Conservation (phyloP, 1,140 invertebrate species). For the Archivesica marissinica region DNA sequence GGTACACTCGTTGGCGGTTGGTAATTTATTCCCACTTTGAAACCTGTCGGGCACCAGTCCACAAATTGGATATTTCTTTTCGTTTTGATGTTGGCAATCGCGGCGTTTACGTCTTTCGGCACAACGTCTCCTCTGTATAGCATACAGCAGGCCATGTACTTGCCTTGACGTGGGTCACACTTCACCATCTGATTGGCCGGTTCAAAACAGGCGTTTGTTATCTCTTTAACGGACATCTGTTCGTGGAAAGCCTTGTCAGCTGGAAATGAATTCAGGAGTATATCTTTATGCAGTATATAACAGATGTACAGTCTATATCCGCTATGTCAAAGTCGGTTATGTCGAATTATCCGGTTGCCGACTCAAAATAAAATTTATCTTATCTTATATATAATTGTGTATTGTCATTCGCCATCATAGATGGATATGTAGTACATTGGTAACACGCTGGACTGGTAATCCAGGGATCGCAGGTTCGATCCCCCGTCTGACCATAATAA, state of each 20-base stretch:
- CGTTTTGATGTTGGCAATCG: conserved; percentile 92
- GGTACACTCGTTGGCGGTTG: conserved; percentile 89
- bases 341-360: too few relatives aligned
- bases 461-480: too few relatives aligned
- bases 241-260: conserved; percentile 81
- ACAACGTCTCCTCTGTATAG: conserved; percentile 83
- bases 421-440: too few relatives aligned
- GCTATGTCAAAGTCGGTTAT: too few relatives aligned
- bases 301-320: too few relatives aligned
- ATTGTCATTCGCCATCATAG: too few relatives aligned
- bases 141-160: conserved; percentile 68
- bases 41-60: conserved; percentile 63
- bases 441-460: too few relatives aligned
- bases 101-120: conserved; percentile 93
- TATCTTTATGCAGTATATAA: too few relatives aligned
- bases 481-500: too few relatives aligned
- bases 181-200: conserved; percentile 97
- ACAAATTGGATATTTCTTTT: conserved; percentile 85
- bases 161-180: conserved; percentile 92
- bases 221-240: conserved; percentile 88
- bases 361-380: too few relatives aligned
- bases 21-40: conserved; percentile 74
- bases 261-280: too few relatives aligned
- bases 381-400: too few relatives aligned
- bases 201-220: conserved; percentile 90